phyloP scores from a whole-genome alignment of 2,113 vertebrate genomes.

The Cathartes aura region DNA sequence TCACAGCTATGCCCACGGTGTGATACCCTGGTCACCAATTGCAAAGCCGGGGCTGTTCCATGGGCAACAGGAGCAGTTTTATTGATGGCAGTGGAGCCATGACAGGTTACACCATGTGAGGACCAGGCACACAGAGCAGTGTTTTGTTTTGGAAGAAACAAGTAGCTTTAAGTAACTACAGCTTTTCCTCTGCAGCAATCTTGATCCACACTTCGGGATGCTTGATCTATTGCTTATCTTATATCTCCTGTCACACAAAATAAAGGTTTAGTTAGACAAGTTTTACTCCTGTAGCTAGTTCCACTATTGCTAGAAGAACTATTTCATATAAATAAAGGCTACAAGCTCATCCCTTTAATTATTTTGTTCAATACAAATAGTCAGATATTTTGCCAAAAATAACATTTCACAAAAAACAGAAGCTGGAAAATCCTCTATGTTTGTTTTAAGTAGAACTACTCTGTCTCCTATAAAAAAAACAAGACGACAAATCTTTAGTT shows the following conservation, averaged over 20 bases:
- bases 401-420: background rate
- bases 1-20: background rate
- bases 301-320: background rate
- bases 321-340: background rate
- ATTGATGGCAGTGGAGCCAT: background rate
- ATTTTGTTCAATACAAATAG: background rate
- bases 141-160: conserved; percentile 51
- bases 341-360: background rate
- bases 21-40: conserved; percentile 33
- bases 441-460: background rate
- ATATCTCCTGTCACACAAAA: background rate
- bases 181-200: conserved; percentile 17
- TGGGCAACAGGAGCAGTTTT: background rate
- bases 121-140: background rate
- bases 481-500: background rate
- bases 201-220: background rate
- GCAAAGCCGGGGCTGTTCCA: background rate
- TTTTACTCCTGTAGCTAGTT: background rate
- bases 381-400: background rate
- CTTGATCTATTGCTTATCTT: background rate
- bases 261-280: background rate
- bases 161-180: conserved; percentile 12
- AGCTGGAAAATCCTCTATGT: background rate
- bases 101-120: background rate
- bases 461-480: background rate